Base-by-base conservation (phyloP, 2,888 invertebrate species). In the Brachylomia viminalis region DNA sequence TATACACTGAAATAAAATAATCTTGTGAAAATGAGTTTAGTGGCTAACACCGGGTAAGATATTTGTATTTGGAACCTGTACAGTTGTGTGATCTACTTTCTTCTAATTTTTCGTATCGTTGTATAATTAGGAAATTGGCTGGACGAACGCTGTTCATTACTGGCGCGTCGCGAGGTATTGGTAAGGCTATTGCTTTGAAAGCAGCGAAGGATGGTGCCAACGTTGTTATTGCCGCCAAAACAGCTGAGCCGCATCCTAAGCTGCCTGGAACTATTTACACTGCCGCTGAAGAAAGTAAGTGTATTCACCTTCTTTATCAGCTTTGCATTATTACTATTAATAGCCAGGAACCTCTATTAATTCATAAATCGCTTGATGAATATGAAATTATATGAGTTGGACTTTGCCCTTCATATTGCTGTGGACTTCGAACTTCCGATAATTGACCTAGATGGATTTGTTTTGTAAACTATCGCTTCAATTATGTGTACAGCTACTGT, bases 141-240 rank as follows among this genome's bases (percentile, higher is more conserved):
- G 99, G 99, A 3, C 98, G 98, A 86, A 99, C 99, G 3, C 95
- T 99, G 74, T 99, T 99, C 91, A 98, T 99, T 85, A 99, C 99
- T 47, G 99, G 99, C 64, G 99, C 99, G 27, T 99, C 99, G 72
- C 97, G 99, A 88, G 99, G 99, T 47, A 99, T 99, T 90, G 99
- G 99, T 0, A 98, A 99, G 95, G 98, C 98, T 27, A 99, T 99
- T 87, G 99, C 99, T 8, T 92, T 99, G 76, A 99, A 99, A 95
- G 98, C 98, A 4, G 99, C 99, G 0, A 97, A 97, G 93, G 99
- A 99, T 97, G 99, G 99, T 47, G 99, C 99, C 0, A 99, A 99
- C 94, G 97, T 99, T 88, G 98, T 99, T 23, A 97, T 99, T 83
- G 99, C 99, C 71, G 99, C 99, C 10, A 99, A 99, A 97, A 99